Evolutionary conservation across 1,140 invertebrate species (phyloP).

Genomic region (Neoseiulus cucumeris): DNA sequence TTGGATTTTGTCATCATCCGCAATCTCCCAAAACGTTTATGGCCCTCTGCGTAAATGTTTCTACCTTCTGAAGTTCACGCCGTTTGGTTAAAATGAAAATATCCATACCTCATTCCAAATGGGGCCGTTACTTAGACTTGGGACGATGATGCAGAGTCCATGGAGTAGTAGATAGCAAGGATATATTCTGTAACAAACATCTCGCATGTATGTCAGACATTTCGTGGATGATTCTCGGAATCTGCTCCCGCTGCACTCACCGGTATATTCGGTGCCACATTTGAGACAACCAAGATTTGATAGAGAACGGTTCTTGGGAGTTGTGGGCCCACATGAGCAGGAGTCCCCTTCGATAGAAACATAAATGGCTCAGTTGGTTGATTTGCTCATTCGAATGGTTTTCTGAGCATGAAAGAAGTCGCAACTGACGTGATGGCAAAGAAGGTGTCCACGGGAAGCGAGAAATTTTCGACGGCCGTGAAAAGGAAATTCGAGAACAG

Average conservation of each 20-base stretch:
- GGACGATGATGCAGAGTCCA: neutral
- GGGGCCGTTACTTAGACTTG: neutral
- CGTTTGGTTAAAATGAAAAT: no score
- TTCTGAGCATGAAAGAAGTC: neutral
- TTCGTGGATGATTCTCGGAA: no score
- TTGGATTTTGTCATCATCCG: no score
- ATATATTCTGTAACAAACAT: neutral
- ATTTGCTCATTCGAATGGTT: neutral
- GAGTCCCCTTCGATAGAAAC: neutral
- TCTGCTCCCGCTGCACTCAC: no score
- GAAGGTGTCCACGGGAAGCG: neutral
- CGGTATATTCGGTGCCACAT: neutral
- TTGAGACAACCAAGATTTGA: neutral
- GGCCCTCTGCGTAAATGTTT: no score
- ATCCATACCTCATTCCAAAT: slow-evolving; percentile 9
- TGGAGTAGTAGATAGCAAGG: slow-evolving; percentile 5
- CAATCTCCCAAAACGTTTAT: no score
- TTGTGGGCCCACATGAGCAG: neutral
- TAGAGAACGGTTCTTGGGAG: neutral
- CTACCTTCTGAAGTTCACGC: no score
- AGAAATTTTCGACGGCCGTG: neutral
- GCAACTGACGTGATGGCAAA: neutral
- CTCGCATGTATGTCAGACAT: no score
- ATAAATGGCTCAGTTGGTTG: neutral
- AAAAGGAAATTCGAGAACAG: neutral